A percentile compares a stretch with the other conserved stretches of the same genome.
These are phyloP conservation scores for Dermatemys mawii DNA, from an alignment of 2,113 vertebrate species.

Conservation along the genomic window DNA sequence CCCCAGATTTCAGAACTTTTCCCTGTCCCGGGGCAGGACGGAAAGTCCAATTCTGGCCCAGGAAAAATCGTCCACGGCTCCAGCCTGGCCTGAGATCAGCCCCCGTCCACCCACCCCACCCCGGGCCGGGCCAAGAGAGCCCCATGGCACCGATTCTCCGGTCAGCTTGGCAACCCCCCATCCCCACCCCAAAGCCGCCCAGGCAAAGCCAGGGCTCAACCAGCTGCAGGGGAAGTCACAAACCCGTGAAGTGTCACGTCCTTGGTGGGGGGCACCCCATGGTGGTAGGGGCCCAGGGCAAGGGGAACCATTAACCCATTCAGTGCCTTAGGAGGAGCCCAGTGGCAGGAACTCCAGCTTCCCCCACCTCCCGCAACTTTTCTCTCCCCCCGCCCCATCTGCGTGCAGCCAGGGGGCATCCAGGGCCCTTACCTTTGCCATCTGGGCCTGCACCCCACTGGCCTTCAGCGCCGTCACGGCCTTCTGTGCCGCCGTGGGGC, in stretches of 20 bases:
- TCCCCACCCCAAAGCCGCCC: too few species aligned
- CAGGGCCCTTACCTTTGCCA: conserved; percentile 89
- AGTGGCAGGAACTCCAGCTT: too few species aligned
- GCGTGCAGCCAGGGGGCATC: accelerated
- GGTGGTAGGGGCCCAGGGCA: not conserved
- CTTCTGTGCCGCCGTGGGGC: conserved; percentile 89
- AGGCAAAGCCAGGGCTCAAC: not conserved
- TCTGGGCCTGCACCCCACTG: conserved; percentile 92
- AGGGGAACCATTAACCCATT: not conserved
- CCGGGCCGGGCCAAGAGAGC: too few species aligned
- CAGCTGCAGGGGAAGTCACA: not conserved
- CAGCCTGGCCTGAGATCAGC: not conserved
- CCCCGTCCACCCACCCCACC: not conserved
- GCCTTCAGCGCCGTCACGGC: conserved; percentile 90
- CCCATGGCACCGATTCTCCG: too few species aligned
- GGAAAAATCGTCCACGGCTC: not conserved
- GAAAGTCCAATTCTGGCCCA: not conserved
- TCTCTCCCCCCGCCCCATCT: not conserved
- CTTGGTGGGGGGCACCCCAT: not conserved
- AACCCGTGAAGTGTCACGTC: not conserved
- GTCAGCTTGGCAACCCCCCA: not conserved
- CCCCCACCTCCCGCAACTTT: not conserved
- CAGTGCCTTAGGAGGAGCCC: not conserved
- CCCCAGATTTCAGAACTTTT: too few species aligned
- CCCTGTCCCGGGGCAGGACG: too few species aligned